Evolutionary conservation across 2,797 vertebrate genomes (phyloP).

Genomic region (Clarias laeviceps): DNA sequence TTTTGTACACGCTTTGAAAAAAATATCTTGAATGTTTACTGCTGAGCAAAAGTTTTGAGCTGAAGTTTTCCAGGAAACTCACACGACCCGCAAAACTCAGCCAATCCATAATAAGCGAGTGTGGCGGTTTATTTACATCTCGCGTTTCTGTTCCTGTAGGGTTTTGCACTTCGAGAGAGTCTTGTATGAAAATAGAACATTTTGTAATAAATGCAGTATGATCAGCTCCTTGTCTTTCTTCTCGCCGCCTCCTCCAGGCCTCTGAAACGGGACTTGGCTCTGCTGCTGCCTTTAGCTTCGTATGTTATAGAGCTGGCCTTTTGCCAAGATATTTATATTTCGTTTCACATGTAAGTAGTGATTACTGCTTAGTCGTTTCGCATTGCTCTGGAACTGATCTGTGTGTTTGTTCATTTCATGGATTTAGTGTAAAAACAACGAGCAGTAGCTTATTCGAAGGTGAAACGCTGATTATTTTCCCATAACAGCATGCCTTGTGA

Average conservation of each 20-base stretch:
- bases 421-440: background rate
- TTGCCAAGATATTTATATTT: conserved; percentile 14
- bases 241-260: conserved; percentile 1
- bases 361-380: background rate
- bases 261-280: conserved; percentile 24
- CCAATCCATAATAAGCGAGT: conserved; percentile 23
- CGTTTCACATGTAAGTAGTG: background rate
- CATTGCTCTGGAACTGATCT: background rate
- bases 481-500: background rate
- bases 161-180: conserved; percentile 9
- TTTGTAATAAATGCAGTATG: conserved; percentile 16
- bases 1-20: background rate
- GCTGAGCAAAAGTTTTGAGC: background rate
- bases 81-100: conserved; percentile 7
- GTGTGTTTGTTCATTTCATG: background rate
- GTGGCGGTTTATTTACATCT: conserved; percentile 6
- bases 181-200: conserved; percentile 17
- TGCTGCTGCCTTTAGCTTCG: background rate
- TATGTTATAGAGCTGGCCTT: conserved; percentile 17
- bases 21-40: background rate
- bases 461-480: conserved; percentile 1
- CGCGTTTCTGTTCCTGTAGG: background rate
- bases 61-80: conserved; percentile 6
- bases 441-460: background rate
- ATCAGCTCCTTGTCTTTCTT: background rate